phyloP scores from a whole-genome alignment of 2,888 invertebrate genomes.

The Glomeris marginata region DNA sequence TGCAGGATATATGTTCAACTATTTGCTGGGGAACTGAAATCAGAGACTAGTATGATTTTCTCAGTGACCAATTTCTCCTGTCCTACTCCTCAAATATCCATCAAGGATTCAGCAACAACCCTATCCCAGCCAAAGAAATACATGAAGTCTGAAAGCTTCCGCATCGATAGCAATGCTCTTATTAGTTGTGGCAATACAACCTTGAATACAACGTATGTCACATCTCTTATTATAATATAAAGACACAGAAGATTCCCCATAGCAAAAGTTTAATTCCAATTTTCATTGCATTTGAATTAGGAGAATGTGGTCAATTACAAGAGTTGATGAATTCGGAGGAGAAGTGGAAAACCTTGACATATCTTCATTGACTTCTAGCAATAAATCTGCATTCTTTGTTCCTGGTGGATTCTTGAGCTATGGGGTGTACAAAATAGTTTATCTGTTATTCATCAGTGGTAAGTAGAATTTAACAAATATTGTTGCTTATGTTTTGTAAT shows the following conservation, averaged over 20 bases:
- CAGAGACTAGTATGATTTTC: slow-evolving; percentile 2
- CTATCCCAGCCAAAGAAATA: neutral
- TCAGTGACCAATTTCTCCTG: slow-evolving; percentile 10
- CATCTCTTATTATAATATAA: neutral
- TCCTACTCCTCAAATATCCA: neutral
- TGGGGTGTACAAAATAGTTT: slow-evolving; percentile 6
- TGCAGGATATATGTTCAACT: too few species aligned
- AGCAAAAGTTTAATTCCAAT: too few species aligned
- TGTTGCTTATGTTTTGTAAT: too few species aligned
- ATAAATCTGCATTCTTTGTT: slow-evolving; percentile 3
- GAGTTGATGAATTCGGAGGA: too few species aligned
- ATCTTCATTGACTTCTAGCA: neutral
- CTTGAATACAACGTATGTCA: neutral
- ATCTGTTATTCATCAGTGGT: slow-evolving; percentile 1
- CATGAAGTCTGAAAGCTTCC: neutral
- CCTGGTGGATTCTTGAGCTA: slow-evolving; percentile 5
- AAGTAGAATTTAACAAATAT: too few species aligned
- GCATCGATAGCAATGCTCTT: neutral
- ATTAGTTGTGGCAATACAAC: neutral
- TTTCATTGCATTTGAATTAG: too few species aligned
- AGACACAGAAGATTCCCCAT: neutral
- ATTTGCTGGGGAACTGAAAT: too few species aligned
- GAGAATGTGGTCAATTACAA: too few species aligned
- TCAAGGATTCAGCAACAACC: slow-evolving; percentile 1
- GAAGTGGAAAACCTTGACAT: too few species aligned